Percentiles rank a stretch among this genome's conserved stretches.
These are phyloP conservation scores for Trichosurus vulpecula DNA, from an alignment of 2,797 vertebrate genomes.

Conservation along the genomic window DNA sequence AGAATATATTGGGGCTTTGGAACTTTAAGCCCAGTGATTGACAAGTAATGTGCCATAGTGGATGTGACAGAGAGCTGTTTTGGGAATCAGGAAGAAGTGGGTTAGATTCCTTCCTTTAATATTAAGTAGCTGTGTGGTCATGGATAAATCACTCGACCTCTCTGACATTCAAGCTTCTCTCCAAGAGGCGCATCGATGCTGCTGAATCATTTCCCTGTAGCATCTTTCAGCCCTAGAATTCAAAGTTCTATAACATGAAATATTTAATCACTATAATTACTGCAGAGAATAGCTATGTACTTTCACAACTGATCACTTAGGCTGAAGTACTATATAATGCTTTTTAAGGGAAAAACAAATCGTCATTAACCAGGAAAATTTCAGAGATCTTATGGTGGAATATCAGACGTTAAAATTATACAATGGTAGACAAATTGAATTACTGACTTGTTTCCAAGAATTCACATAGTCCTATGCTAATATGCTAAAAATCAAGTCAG, in stretches of 20 bases:
- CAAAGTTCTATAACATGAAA: constrained; percentile 6
- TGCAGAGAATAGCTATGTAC: background rate
- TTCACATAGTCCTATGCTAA: background rate
- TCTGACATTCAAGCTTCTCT: background rate
- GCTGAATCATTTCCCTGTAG: background rate
- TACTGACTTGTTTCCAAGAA: background rate
- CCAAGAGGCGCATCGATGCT: background rate
- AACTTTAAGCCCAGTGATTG: background rate
- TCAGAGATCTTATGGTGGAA: background rate
- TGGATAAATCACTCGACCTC: background rate
- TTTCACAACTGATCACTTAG: background rate
- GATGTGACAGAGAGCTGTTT: background rate
- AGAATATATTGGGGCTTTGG: background rate
- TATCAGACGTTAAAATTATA: background rate
- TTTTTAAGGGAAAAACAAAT: background rate
- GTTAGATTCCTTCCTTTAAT: background rate
- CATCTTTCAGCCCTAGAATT: background rate
- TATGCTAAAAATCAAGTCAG: background rate
- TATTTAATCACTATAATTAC: background rate
- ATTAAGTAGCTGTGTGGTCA: background rate
- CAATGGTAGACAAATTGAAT: background rate
- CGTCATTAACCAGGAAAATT: background rate
- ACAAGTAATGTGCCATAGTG: background rate
- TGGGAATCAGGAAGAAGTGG: background rate
- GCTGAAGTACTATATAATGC: background rate